Evolutionary conservation across 2,888 invertebrate genomes (phyloP).

Genomic region (Orthonevra nobilis): DNA sequence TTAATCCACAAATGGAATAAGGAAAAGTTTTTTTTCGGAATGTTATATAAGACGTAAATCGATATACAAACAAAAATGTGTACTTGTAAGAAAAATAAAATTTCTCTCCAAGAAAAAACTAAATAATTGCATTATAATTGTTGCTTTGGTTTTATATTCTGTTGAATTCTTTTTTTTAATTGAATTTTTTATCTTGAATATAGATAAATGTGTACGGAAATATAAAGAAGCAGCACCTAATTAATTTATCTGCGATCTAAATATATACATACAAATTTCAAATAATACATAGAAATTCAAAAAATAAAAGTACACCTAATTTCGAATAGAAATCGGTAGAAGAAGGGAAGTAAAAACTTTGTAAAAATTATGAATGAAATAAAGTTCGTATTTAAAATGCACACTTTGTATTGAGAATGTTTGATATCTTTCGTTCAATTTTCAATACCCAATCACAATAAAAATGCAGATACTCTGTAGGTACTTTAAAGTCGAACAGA

Average conservation of each 20-base stretch:
- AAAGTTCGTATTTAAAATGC: constrained; percentile 68
- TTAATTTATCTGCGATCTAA: constrained; percentile 47
- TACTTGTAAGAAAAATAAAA: constrained; percentile 2
- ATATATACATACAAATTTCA: constrained; percentile 52
- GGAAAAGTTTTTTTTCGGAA: constrained; percentile 29
- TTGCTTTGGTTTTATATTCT: constrained; percentile 35
- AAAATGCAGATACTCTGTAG: no score
- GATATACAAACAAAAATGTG: constrained; percentile 5
- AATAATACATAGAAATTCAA: constrained; percentile 28
- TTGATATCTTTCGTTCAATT: no score
- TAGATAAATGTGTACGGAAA: constrained; percentile 30
- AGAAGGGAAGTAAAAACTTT: constrained; percentile 48
- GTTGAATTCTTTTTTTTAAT: constrained; percentile 36
- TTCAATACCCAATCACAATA: no score
- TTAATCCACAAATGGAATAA: no score
- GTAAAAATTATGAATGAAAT: constrained; percentile 68
- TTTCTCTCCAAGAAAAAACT: not conserved
- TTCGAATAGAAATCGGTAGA: constrained; percentile 53
- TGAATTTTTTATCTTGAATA: constrained; percentile 35
- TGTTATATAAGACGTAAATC: constrained; percentile 1
- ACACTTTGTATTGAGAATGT: no score
- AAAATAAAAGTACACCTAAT: constrained; percentile 38
- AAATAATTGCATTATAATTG: constrained; percentile 6
- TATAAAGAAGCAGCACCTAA: constrained; percentile 40
- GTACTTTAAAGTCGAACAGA: no score